Base-by-base conservation (phyloP, 2,797 vertebrate genomes). In the Gymnoscopelus microlampas region DNA sequence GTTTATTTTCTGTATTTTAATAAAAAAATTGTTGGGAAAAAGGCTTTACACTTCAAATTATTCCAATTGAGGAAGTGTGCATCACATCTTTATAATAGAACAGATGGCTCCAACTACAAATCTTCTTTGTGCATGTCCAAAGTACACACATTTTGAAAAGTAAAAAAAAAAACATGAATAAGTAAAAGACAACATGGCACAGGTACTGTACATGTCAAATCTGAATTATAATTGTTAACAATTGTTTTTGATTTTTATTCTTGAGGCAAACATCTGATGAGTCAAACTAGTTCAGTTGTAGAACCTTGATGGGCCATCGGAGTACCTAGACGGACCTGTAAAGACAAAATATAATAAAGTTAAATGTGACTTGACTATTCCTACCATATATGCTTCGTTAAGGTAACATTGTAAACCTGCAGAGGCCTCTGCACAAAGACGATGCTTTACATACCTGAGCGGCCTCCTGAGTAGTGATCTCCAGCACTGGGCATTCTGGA, bases 241-340 rank as follows among this genome's bases (percentile, higher is more conserved):
- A 5, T 35, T 35, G 32, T 44, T 29, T 44, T 39, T 39, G 29
- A 1, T 39, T 39, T 39, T 32, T 0, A 32, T 5, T 5, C 32
- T 32, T 44, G 39, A 9, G 7, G 39, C 39, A 39, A 39, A 44
- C 39, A 44, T 44, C 12, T 3, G 12, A n/a, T 50, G 49, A 50
- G 49, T 12, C 11, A n/a, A 50, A 51, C 13, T 51, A 51, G 3
- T 13, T 94, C 81, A 92, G 72, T 93, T 92, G 74, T 86, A 93
- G 78, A 69, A 95, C 74, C 90, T 85, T 59, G 66, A 2, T 5
- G 81, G 82, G 32, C 74, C 80, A 7, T 80, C 80, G 11, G 81
- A 72, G 66, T 75, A 93, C 60, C 85, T 89, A 60, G 87, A 82
- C 23, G 87, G 72, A 80, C 91, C 93, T 94, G 82, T 3, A 70